Conservation (phyloP, 2,888 invertebrate genomes). For the Stictocephala bisonia region DNA sequence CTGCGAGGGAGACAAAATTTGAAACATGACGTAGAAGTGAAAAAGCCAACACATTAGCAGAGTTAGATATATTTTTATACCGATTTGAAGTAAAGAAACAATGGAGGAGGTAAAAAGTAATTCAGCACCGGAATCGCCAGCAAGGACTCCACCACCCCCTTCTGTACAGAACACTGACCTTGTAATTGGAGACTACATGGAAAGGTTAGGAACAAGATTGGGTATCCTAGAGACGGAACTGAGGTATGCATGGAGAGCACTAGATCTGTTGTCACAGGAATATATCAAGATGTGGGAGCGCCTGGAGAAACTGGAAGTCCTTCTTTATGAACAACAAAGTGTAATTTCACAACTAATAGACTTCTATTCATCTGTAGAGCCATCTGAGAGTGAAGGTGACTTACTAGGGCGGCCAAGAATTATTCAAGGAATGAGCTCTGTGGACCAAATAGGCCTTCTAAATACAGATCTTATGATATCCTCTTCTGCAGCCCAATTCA, state of each 20-base stretch:
- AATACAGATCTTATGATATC: constrained; percentile 55
- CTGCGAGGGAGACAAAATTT: constrained; percentile 39
- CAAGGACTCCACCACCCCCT: constrained; percentile 46
- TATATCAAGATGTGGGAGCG: constrained; percentile 96
- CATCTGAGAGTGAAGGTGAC: constrained; percentile 57
- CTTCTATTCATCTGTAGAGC: constrained; percentile 68
- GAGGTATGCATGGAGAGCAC: constrained; percentile 91
- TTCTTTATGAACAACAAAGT: constrained; percentile 89
- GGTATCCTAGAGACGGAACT: constrained; percentile 91
- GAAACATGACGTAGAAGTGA: constrained; percentile 54
- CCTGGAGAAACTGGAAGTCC: constrained; percentile 86
- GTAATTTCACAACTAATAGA: constrained; percentile 89
- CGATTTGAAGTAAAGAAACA: background rate
- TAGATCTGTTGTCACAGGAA: constrained; percentile 90
- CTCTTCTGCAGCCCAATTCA: constrained; percentile 60
- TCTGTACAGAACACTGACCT: constrained; percentile 50
- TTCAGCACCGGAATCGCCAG: constrained; percentile 54
- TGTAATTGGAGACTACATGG: constrained; percentile 91
- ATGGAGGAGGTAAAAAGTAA: constrained; percentile 46
- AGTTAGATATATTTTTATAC: constrained; percentile 46
- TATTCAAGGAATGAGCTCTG: constrained; percentile 21
- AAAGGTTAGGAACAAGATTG: constrained; percentile 85
- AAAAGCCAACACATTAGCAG: constrained; percentile 50
- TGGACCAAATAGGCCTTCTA: constrained; percentile 26
- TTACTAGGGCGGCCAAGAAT: constrained; percentile 22